Base-by-base conservation (phyloP, 2,797 vertebrate genomes). In the Simalia tracyae region DNA sequence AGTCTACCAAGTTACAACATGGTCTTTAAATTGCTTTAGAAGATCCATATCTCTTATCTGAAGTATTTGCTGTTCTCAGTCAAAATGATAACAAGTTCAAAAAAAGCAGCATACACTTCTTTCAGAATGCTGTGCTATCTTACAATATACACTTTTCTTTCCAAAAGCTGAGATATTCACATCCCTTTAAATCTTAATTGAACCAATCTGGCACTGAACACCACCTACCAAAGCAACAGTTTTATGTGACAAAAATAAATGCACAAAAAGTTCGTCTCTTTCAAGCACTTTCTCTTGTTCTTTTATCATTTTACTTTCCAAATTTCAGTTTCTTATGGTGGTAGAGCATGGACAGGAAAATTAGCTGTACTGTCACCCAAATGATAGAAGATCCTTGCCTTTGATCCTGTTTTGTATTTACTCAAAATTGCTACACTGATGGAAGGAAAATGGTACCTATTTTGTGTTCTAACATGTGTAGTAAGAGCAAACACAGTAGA, bases 321-420 rank as follows among this genome's bases (percentile, higher is more conserved):
- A 63, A 54, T 85, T 76, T 68, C 15, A 84, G 19, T 92, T 90
- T 90, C 84, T 68, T 92, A 31, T 81, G 46, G 57, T 56, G 28
- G 57, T 87, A 61, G 24, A 0, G 8, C 17, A 3, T 22, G 36
- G 68, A 28, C 31, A 88, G 88, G 72, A 9, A 92, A 85, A 54
- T 85, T 85, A 90, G 61, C 56, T 42, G 3, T 28, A 14, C 60
- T 85, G 42, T 72, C 57, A 85, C 36, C 85, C 56, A 90, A 90
- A 88, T 61, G 56, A 93, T 68, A 92, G 63, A 93, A 28, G 46
- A 84, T 28, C 31, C 24, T 81, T 36, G 54, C 15, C 50, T 90
- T 87, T 64, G 50, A 92, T 84, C 66, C 46, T 90, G 60, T 46
- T 92, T 90, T 85, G 72, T 68, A 63, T 90, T 87, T 84, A 56